Percentiles rank a stretch among this genome's conserved stretches.
phyloP scores from a whole-genome alignment of 2,113 vertebrate species.

The Circaetus gallicus region DNA sequence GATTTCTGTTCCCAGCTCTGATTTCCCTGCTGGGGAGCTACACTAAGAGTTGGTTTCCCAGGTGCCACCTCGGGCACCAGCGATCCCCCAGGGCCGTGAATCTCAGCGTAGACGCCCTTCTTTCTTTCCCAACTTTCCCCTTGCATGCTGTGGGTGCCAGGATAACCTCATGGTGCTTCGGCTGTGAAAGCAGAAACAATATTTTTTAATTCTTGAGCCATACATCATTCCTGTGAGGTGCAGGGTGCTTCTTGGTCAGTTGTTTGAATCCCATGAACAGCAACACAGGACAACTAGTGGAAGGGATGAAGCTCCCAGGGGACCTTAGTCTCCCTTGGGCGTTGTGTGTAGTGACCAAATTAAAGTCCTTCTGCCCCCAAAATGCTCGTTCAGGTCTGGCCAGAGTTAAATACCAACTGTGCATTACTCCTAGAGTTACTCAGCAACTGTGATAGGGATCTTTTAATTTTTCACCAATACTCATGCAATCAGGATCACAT shows the following conservation, averaged over 20 bases:
- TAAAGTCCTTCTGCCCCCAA: not conserved
- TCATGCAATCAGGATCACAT: not conserved
- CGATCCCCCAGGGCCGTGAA: accelerated
- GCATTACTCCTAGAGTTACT: not conserved
- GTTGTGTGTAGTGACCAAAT: not conserved
- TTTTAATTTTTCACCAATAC: not conserved
- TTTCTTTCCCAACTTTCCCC: not conserved
- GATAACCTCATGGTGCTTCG: accelerated
- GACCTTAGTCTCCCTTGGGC: not conserved
- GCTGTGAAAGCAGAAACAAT: not conserved
- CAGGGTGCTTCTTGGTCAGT: not conserved
- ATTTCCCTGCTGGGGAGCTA: not conserved
- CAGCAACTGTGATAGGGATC: not conserved
- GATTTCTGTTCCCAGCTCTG: not conserved
- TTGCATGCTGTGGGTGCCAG: accelerated
- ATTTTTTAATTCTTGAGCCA: not conserved
- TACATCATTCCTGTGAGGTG: accelerated
- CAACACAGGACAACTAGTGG: accelerated
- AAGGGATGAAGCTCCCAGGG: not conserved
- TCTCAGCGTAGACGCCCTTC: accelerated
- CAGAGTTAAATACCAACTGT: not conserved
- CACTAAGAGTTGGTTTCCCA: not conserved
- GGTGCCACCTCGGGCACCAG: not conserved
- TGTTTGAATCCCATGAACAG: not conserved
- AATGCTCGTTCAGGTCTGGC: not conserved